Evolutionary conservation across 2,888 invertebrate species (phyloP).

Genomic region (Pseudococcus viburni): DNA sequence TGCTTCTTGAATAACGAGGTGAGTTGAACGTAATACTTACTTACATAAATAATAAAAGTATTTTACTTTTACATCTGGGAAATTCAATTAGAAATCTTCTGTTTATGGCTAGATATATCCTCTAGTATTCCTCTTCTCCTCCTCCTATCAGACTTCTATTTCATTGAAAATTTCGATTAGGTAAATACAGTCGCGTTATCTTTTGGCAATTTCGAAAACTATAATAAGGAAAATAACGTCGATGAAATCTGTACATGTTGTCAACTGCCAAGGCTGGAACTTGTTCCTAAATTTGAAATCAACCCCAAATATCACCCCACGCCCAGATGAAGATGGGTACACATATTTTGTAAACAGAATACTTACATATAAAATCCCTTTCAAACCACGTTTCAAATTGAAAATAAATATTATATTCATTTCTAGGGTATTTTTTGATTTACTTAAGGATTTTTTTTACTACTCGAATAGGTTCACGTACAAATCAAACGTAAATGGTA

Average conservation of each 20-base stretch:
- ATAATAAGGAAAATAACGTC: not conserved
- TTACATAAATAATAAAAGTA: not conserved
- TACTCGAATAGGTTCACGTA: constrained; percentile 77
- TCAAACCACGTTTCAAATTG: constrained; percentile 4
- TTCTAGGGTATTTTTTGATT: constrained; percentile 3
- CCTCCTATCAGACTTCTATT: not conserved
- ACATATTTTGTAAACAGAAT: no score
- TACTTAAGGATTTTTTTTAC: not conserved
- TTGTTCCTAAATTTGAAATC: not conserved
- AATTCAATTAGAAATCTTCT: not conserved
- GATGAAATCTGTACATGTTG: not conserved
- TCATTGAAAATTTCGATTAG: not conserved
- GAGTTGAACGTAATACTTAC: constrained; percentile 70
- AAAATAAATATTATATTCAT: constrained; percentile 20
- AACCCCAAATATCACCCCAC: no score
- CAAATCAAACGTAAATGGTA: constrained; percentile 86
- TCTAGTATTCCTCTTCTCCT: not conserved
- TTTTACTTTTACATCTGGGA: not conserved
- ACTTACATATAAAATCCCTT: not conserved
- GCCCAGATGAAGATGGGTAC: no score
- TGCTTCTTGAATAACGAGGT: constrained; percentile 98
- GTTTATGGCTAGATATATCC: not conserved
- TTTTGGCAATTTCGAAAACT: not conserved
- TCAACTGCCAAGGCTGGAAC: not conserved
- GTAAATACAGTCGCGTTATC: not conserved